These are phyloP conservation scores for Strigamia crassipes DNA, from an alignment of 2,888 invertebrate species.

Conservation along the genomic window DNA sequence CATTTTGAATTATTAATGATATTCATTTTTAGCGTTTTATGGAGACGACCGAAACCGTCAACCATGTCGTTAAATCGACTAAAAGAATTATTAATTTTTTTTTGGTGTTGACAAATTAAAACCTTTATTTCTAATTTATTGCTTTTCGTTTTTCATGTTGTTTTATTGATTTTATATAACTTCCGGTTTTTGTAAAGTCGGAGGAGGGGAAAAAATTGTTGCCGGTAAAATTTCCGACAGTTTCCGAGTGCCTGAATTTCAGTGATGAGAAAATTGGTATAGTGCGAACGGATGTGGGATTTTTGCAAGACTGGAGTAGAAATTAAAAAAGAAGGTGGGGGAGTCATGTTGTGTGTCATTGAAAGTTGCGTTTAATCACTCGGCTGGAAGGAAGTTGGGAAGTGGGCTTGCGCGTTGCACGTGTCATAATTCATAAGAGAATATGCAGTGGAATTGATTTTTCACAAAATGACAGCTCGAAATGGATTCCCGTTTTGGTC, in stretches of 20 bases:
- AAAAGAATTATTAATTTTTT: too few relatives aligned
- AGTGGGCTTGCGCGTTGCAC: neutral
- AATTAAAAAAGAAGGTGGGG: neutral
- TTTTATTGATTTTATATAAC: neutral
- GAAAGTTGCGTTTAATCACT: neutral
- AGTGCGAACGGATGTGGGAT: neutral
- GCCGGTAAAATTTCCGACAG: neutral
- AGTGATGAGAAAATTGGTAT: neutral
- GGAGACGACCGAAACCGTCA: too few relatives aligned
- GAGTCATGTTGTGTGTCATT: neutral
- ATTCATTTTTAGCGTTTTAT: too few relatives aligned
- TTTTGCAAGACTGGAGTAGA: neutral
- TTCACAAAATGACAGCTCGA: neutral
- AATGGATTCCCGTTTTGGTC: neutral
- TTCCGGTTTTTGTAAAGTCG: neutral
- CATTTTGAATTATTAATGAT: too few relatives aligned
- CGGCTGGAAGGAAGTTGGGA: neutral
- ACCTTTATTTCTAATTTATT: neutral
- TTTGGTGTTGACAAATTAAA: too few relatives aligned
- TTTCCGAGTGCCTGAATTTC: neutral
- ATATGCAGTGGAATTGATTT: slow-evolving; percentile 13
- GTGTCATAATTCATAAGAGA: slow-evolving; percentile 11
- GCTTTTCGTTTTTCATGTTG: neutral
- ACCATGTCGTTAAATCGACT: too few relatives aligned
- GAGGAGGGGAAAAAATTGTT: neutral